These are phyloP conservation scores for Drosophila obscura DNA, from an alignment of 1,140 invertebrate species.

Conservation along the genomic window DNA sequence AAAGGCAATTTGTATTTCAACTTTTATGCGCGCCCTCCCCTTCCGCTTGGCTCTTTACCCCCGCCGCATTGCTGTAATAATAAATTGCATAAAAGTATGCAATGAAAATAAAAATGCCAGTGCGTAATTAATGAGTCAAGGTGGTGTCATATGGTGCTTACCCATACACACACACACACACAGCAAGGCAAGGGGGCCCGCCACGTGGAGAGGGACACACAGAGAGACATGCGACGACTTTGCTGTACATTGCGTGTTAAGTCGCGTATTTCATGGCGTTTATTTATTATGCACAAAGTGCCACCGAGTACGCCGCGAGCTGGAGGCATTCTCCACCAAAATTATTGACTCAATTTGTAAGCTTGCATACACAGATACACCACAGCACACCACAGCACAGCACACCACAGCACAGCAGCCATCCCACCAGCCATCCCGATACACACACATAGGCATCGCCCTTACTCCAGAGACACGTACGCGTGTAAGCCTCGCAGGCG, in stretches of 20 bases:
- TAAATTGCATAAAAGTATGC: conserved; percentile 81
- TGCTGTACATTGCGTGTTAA: conserved; percentile 74
- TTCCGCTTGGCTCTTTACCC: conserved; percentile 5
- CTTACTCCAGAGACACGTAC: conserved; percentile 28
- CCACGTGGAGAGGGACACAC: conserved; percentile 34
- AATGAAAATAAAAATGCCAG: conserved; percentile 83
- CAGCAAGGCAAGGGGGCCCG: conserved; percentile 1
- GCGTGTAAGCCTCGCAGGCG: conserved; percentile 68
- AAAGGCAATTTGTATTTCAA: conserved; percentile 75
- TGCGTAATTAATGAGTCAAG: conserved; percentile 83
- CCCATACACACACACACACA: conserved; percentile 43
- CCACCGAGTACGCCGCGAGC: conserved; percentile 25
- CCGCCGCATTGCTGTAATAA: conserved; percentile 70
- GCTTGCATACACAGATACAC: conserved; percentile 21
- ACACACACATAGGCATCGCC: conserved; percentile 1
- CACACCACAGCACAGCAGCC: background rate
- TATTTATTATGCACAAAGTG: conserved; percentile 82
- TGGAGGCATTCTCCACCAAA: conserved; percentile 48
- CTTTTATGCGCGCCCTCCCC: conserved; percentile 10
- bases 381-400: background rate
- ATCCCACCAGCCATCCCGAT: background rate
- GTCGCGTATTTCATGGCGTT: conserved; percentile 81
- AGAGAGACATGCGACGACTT: conserved; percentile 56
- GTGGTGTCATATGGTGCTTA: conserved; percentile 79
- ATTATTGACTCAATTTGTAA: conserved; percentile 82